Conservation (phyloP, 2,113 vertebrate species). For the Rattus norvegicus region GRCr8 NC_086020.1:59783501-59784000, state of each 20-base stretch:
- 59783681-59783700: too few relatives aligned
- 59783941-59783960: not conserved
- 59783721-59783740: not conserved
- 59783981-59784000: not conserved
- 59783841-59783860: not conserved
- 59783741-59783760: too few relatives aligned
- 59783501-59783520: not conserved
- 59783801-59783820: not conserved
- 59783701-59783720: too few relatives aligned
- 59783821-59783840: slow-evolving; percentile 17
- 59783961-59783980: not conserved
- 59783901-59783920: not conserved
- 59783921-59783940: not conserved
- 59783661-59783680: not conserved
- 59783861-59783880: slow-evolving; percentile 11
- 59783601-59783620: too few relatives aligned
- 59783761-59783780: not conserved
- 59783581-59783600: not conserved
- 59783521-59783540: not conserved
- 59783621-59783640: not conserved
- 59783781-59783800: not conserved
- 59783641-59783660: not conserved
- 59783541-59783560: not conserved
- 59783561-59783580: not conserved
- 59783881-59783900: not conserved